Percentiles rank a stretch among this genome's conserved stretches.
phyloP scores from a whole-genome alignment of 2,113 vertebrate species.

The Tinamus guttatus region DNA sequence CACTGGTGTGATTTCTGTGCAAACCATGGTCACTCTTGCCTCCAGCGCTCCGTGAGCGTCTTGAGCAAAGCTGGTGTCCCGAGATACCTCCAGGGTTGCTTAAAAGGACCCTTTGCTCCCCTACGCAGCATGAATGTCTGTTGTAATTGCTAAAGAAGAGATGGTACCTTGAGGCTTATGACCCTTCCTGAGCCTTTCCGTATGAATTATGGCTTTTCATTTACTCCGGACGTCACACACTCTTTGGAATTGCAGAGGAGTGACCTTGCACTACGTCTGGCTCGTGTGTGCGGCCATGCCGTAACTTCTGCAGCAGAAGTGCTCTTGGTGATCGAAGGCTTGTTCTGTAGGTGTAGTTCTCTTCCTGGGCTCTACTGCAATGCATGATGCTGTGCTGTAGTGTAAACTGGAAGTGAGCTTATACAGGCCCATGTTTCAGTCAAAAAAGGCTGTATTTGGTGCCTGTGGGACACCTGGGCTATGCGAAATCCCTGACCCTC shows the following conservation, averaged over 20 bases:
- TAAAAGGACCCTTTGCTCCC: not conserved
- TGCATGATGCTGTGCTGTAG: too few species aligned
- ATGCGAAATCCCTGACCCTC: not conserved
- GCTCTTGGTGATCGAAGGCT: not conserved
- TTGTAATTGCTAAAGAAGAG: not conserved
- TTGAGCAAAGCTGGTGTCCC: not conserved
- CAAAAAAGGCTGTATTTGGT: not conserved
- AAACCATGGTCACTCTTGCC: not conserved
- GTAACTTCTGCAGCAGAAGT: conserved; percentile 3
- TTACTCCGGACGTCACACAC: not conserved
- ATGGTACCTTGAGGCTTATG: not conserved
- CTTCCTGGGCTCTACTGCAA: not conserved
- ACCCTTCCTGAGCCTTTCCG: conserved; percentile 19
- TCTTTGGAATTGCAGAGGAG: conserved; percentile 9
- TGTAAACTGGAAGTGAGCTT: not conserved
- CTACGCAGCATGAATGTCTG: not conserved
- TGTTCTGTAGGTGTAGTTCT: not conserved
- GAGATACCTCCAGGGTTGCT: not conserved
- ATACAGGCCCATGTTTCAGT: not conserved
- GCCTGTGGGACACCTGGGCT: not conserved
- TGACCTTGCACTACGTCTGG: not conserved
- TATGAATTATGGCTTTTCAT: not conserved
- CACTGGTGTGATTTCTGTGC: not conserved
- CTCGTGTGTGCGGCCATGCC: not conserved
- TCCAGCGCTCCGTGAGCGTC: not conserved